Evolutionary conservation across 2,113 vertebrate genomes (phyloP), one percentile per base, ranked within the genome.

Genomic region (Oreocharis arfaki): DNA sequence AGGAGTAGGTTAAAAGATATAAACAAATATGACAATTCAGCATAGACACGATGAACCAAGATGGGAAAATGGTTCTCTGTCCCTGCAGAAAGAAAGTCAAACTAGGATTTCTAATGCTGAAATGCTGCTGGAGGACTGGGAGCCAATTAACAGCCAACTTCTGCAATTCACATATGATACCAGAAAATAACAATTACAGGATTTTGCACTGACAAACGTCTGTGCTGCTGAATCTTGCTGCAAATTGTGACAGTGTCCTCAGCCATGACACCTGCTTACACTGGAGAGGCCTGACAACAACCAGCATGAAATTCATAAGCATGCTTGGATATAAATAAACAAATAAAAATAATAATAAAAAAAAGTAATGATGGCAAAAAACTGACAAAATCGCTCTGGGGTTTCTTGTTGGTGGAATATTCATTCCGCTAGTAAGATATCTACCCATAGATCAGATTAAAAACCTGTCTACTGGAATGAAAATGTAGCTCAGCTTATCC

Each of bases 371-470:
- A 84, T 37, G 47, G 89, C 42, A 84, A 70, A 70, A 92, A 76
- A 90, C 63, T 90, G 86, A 92, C 93, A 95, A 84, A 92, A 92
- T 70, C 1, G 0, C 86, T 86, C 89, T 70, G 44, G 47, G 70
- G 41, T 77, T 95, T 76, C 94, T 69, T 73, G 65, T 27, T 83
- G 75, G 94, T 81, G 59, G 89, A 93, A 95, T 96, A 95, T 93
- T 95, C 93, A 95, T 95, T 95, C 89, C 8, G 0, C 52, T 92
- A 81, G 86, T 75, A 78, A 74, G 89, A 63, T 96, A 97, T 95
- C 94, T 92, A 71, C 69, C 89, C 94, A 60, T 8, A 81, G 80
- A 97, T 97, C 95, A 96, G 96, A 97, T 97, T 97, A 96, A 95
- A 96, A 95, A 81, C 60, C 95, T 78, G 84, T 78, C 86, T 92